These are phyloP conservation scores for Andrena cerasifolii DNA, from an alignment of 1,140 invertebrate species.

Conservation along the genomic window DNA sequence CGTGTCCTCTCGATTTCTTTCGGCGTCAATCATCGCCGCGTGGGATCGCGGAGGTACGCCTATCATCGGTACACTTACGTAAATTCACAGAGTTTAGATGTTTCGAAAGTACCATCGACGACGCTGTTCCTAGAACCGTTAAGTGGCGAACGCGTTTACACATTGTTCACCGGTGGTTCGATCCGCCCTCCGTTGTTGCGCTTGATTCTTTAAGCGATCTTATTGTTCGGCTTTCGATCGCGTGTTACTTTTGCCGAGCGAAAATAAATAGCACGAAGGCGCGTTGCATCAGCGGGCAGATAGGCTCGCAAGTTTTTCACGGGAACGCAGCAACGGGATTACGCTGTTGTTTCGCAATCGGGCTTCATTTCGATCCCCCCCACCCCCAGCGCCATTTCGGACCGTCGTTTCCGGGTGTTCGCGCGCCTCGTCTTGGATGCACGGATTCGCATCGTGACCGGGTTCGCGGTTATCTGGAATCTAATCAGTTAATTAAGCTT, in stretches of 20 bases:
- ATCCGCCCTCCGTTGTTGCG: conserved; percentile 62
- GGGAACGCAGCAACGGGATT: conserved; percentile 12
- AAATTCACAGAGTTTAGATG: conserved; percentile 59
- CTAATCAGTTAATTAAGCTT: conserved; percentile 55
- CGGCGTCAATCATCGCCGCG: conserved; percentile 11
- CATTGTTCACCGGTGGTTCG: conserved; percentile 45
- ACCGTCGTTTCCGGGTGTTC: conserved; percentile 40
- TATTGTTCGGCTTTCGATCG: conserved; percentile 58
- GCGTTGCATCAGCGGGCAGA: conserved; percentile 31
- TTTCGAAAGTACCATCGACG: conserved; percentile 54
- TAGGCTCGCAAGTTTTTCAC: conserved; percentile 19
- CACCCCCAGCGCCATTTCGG: not conserved
- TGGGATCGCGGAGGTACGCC: conserved; percentile 33
- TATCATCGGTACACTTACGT: conserved; percentile 53
- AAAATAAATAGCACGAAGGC: conserved; percentile 41
- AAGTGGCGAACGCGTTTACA: conserved; percentile 51
- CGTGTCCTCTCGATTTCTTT: conserved; percentile 25
- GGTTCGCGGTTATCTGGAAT: conserved; percentile 43
- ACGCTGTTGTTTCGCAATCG: conserved; percentile 23
- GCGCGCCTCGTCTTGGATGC: conserved; percentile 31
- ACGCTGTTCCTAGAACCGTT: conserved; percentile 59
- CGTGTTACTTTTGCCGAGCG: conserved; percentile 49
- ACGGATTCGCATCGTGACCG: conserved; percentile 50
- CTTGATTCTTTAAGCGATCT: conserved; percentile 56
- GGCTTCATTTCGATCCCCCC: conserved; percentile 28